A percentile compares a stretch with the other conserved stretches of the same genome.
Evolutionary conservation across 2,113 vertebrate genomes (phyloP).

Genomic region (Calyptomena viridis): DNA sequence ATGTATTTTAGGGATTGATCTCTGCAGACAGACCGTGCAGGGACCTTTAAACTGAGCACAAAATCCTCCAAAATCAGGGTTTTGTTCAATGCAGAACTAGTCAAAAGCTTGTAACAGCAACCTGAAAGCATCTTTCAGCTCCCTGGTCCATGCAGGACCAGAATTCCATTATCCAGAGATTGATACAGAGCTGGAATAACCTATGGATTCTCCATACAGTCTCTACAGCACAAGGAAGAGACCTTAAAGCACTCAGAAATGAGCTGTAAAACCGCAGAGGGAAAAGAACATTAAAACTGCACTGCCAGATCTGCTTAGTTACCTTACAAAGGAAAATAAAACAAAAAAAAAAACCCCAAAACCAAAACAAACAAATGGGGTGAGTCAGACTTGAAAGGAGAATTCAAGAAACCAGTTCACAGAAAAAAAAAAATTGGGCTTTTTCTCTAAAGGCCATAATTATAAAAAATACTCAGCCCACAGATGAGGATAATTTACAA

Average conservation of each 20-base stretch:
- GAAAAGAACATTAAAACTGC: neutral
- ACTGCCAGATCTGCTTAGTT: neutral
- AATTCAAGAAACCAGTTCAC: neutral
- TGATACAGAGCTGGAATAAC: neutral
- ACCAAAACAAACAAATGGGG: neutral
- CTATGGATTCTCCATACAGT: neutral
- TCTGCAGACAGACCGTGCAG: neutral
- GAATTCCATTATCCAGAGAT: neutral
- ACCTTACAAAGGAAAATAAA: neutral
- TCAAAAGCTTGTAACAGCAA: neutral
- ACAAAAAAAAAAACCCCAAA: rapidly evolving
- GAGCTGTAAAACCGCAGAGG: neutral
- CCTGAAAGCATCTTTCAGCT: neutral
- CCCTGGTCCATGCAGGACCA: neutral
- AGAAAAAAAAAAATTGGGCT: neutral
- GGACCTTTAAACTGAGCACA: neutral
- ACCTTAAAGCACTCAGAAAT: neutral
- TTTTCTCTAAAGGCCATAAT: neutral
- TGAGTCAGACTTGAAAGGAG: neutral
- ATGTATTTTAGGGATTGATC: neutral
- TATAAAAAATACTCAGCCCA: neutral
- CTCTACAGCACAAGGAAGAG: neutral
- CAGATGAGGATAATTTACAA: neutral
- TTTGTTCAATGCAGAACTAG: neutral
- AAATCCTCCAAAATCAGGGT: neutral